A percentile compares a stretch with the other conserved stretches of the same genome.
Evolutionary conservation across 2,888 invertebrate genomes (phyloP).

Genomic region (Pasiphila rectangulata): DNA sequence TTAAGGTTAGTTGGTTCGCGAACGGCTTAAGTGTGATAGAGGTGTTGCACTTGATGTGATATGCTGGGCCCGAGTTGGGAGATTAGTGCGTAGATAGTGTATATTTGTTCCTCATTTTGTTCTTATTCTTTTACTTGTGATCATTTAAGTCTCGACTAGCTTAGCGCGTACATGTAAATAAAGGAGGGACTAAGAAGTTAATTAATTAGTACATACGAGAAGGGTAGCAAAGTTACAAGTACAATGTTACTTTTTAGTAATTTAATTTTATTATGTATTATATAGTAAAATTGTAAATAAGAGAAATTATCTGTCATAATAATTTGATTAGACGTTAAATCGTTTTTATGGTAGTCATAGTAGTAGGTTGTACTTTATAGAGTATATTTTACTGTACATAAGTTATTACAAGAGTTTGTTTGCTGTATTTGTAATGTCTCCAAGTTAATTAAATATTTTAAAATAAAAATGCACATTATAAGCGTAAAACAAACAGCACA

Average conservation of each 20-base stretch:
- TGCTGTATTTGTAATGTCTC: constrained; percentile 29
- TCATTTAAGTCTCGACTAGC: constrained; percentile 77
- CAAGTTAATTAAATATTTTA: constrained; percentile 48
- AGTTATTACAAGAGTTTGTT: constrained; percentile 49
- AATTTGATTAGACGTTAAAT: constrained; percentile 75
- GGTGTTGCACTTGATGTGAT: constrained; percentile 64
- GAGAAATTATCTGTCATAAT: constrained; percentile 80
- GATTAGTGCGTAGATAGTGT: constrained; percentile 70
- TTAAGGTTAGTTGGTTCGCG: constrained; percentile 53
- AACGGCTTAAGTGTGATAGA: constrained; percentile 65
- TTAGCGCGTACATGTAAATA: constrained; percentile 68
- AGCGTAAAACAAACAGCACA: constrained; percentile 70
- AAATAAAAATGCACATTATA: constrained; percentile 69
- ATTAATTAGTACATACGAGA: constrained; percentile 65
- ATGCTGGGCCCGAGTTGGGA: constrained; percentile 52
- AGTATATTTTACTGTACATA: constrained; percentile 68
- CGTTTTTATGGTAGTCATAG: constrained; percentile 78
- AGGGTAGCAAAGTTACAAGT: constrained; percentile 73
- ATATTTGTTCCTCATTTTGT: constrained; percentile 75
- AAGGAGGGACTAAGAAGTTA: constrained; percentile 50
- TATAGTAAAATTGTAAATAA: constrained; percentile 79
- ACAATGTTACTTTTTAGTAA: constrained; percentile 78
- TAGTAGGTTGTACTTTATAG: constrained; percentile 70
- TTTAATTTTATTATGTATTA: constrained; percentile 71
- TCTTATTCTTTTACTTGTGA: constrained; percentile 69